A percentile compares a stretch with the other conserved stretches of the same genome.
phyloP scores from a whole-genome alignment of 2,888 invertebrate genomes.

The Nemotelus nigrinus region DNA sequence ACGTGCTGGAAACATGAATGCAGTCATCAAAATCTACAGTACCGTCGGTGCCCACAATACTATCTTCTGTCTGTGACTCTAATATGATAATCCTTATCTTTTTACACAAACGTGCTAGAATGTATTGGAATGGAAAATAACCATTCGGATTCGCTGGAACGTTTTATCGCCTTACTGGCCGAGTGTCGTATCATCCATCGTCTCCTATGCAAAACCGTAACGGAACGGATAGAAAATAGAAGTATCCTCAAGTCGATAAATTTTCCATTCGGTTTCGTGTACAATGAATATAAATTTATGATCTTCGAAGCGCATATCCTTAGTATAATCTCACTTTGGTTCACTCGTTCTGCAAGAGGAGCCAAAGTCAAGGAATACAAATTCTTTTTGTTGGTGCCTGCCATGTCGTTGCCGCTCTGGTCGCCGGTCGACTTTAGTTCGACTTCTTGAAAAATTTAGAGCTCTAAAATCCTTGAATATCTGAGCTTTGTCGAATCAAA shows the following conservation, averaged over 20 bases:
- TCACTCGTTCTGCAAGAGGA: neutral
- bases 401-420: too few relatives aligned
- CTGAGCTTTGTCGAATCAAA: constrained; percentile 7
- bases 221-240: constrained; percentile 1
- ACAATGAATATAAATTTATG: constrained; percentile 45
- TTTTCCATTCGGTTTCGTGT: constrained; percentile 41
- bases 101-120: neutral
- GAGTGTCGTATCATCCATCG: too few relatives aligned
- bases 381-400: neutral
- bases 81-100: constrained; percentile 14
- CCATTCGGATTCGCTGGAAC: constrained; percentile 17
- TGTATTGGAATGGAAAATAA: neutral
- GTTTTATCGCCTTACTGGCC: constrained; percentile 28
- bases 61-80: neutral
- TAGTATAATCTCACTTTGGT: constrained; percentile 29
- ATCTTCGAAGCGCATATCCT: constrained; percentile 43
- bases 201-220: neutral
- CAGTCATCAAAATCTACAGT: neutral
- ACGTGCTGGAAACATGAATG: neutral
- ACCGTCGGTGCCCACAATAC: neutral
- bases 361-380: constrained; percentile 12
- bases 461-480: constrained; percentile 29
- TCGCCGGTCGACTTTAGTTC: neutral
- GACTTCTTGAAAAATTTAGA: constrained; percentile 29
- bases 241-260: constrained; percentile 40